A percentile compares a stretch with the other conserved stretches of the same genome.
These are phyloP conservation scores for Capricornis sumatraensis DNA, from an alignment of 2,113 vertebrate species.

Conservation along the genomic window DNA sequence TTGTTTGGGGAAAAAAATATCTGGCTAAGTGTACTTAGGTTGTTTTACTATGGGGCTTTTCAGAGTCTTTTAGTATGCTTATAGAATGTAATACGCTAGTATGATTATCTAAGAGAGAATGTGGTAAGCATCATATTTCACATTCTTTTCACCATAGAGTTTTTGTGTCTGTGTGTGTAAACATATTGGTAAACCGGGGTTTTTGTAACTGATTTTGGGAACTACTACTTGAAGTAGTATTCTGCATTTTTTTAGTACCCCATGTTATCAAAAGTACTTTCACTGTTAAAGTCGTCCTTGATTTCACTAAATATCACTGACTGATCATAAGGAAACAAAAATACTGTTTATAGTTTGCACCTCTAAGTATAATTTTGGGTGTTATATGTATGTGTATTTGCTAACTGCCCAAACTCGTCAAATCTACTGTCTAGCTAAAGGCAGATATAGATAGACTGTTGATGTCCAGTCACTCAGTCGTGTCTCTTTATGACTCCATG, in stretches of 20 bases:
- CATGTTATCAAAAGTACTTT: not conserved
- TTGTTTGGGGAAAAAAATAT: not conserved
- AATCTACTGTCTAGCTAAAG: not conserved
- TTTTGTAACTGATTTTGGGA: not conserved
- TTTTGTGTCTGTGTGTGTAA: not conserved
- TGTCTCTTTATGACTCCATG: not conserved
- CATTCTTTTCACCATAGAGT: not conserved
- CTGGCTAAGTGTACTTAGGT: not conserved
- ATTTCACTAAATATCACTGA: not conserved
- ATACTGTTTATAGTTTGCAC: slow-evolving; percentile 1
- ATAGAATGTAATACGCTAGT: not conserved
- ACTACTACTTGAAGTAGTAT: not conserved
- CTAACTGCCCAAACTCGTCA: slow-evolving; percentile 20
- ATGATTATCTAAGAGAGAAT: not conserved
- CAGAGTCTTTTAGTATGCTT: not conserved
- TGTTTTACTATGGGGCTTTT: not conserved
- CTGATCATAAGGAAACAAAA: not conserved
- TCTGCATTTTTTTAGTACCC: not conserved
- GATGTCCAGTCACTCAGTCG: not conserved
- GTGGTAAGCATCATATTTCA: not conserved
- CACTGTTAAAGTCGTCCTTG: not conserved
- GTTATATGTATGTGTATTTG: not conserved
- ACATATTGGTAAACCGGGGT: not conserved
- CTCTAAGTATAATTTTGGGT: slow-evolving; percentile 1
- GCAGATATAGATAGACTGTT: not conserved